Evolutionary conservation across 2,113 vertebrate species (phyloP).

Genomic region (Bombycilla garrulus): DNA sequence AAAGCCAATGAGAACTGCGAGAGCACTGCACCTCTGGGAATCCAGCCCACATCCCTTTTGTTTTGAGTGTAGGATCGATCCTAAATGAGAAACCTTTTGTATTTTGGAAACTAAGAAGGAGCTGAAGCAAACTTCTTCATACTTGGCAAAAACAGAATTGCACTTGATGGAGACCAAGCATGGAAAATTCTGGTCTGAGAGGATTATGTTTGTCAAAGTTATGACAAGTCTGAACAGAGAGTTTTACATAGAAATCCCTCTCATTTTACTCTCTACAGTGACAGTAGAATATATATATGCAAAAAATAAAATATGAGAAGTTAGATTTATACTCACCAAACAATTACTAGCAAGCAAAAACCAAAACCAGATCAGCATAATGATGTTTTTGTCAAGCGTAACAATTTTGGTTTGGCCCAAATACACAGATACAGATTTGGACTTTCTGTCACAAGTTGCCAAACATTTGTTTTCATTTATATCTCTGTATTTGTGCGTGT

Average conservation of each 20-base stretch:
- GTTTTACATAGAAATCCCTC: conserved; percentile 8
- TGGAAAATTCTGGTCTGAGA: conserved; percentile 39
- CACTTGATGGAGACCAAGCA: conserved; percentile 27
- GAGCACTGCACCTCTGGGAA: conserved; percentile 22
- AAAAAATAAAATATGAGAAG: conserved; percentile 24
- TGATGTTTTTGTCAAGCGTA: conserved; percentile 46
- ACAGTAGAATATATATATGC: background rate
- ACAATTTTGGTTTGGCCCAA: conserved; percentile 52
- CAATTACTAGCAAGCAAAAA: conserved; percentile 57
- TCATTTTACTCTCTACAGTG: conserved; percentile 1
- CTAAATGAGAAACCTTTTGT: conserved; percentile 39
- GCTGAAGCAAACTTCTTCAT: conserved; percentile 33
- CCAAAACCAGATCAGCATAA: conserved; percentile 42
- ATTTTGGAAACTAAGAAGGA: conserved; percentile 34
- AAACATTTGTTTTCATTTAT: conserved; percentile 65
- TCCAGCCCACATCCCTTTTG: conserved; percentile 41
- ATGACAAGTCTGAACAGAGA: conserved; percentile 12
- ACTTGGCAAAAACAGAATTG: conserved; percentile 21
- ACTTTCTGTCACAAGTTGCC: conserved; percentile 43
- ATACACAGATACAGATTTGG: conserved; percentile 34
- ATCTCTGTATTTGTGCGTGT: conserved; percentile 23
- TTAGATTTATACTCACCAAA: conserved; percentile 54
- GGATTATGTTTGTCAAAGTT: conserved; percentile 53
- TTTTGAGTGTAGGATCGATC: conserved; percentile 35
- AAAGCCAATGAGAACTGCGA: background rate